A percentile compares a stretch with the other conserved stretches of the same genome.
These are phyloP conservation scores for Sebastes glaucus DNA, from an alignment of 2,797 vertebrate species.

Conservation along the genomic window DNA sequence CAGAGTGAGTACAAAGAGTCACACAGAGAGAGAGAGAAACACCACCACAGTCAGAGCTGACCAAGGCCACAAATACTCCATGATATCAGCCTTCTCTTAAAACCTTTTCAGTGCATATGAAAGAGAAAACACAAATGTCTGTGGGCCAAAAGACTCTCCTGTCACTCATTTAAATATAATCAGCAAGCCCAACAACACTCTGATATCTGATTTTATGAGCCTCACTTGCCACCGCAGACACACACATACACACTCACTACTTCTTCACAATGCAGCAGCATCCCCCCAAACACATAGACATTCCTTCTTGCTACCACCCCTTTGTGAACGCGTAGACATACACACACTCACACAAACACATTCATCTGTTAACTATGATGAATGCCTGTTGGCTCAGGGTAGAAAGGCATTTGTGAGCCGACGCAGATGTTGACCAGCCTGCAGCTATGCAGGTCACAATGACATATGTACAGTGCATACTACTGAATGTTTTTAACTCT, in stretches of 20 bases:
- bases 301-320: background rate
- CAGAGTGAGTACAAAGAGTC: background rate
- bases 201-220: conserved; percentile 1
- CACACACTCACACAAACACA: conserved; percentile 10
- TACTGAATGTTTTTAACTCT: conserved; percentile 8
- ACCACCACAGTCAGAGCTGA: background rate
- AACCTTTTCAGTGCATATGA: background rate
- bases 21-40: background rate
- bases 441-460: conserved; percentile 60
- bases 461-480: conserved; percentile 48
- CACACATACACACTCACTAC: background rate
- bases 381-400: conserved; percentile 59
- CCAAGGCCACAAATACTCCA: background rate
- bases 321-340: background rate
- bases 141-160: background rate
- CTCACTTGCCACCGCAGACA: background rate
- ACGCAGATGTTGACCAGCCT: conserved; percentile 38
- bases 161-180: background rate
- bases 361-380: conserved; percentile 37
- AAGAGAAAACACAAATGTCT: background rate
- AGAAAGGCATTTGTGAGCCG: conserved; percentile 55
- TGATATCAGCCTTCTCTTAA: background rate
- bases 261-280: background rate
- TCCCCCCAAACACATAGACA: background rate
- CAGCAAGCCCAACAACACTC: background rate